phyloP scores from a whole-genome alignment of 2,888 invertebrate genomes.

The Acanthoscelides obtectus region DNA sequence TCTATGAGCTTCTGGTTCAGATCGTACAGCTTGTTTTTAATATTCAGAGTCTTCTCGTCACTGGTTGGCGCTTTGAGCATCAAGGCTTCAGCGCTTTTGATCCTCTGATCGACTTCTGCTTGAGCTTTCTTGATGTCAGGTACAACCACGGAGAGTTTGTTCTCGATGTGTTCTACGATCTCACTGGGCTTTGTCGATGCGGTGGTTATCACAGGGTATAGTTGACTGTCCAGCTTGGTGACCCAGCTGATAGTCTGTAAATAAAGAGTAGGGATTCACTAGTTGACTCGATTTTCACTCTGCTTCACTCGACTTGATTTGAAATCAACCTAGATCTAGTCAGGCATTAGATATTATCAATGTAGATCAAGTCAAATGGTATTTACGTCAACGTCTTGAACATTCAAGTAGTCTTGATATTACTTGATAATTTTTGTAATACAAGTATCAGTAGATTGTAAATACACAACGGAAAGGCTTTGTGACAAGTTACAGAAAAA shows the following conservation, averaged over 20 bases:
- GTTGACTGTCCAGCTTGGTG: constrained; percentile 63
- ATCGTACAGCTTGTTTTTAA: constrained; percentile 61
- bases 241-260: constrained; percentile 61
- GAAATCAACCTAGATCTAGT: no score
- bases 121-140: constrained; percentile 61
- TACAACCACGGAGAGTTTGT: constrained; percentile 53
- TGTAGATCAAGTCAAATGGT: no score
- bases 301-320: no score
- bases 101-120: constrained; percentile 61
- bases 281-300: no score
- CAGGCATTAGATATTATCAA: no score
- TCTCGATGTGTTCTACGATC: constrained; percentile 54
- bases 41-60: constrained; percentile 55
- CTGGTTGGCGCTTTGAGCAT: constrained; percentile 54
- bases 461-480: no score
- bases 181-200: constrained; percentile 56
- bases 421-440: no score
- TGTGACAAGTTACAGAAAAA: no score
- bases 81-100: constrained; percentile 63
- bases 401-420: no score
- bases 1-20: constrained; percentile 63
- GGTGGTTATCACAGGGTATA: constrained; percentile 70
- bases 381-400: no score
- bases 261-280: no score
- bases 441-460: no score